phyloP scores from a whole-genome alignment of 2,113 vertebrate species.

The Oreochromis tanganicae region DNA sequence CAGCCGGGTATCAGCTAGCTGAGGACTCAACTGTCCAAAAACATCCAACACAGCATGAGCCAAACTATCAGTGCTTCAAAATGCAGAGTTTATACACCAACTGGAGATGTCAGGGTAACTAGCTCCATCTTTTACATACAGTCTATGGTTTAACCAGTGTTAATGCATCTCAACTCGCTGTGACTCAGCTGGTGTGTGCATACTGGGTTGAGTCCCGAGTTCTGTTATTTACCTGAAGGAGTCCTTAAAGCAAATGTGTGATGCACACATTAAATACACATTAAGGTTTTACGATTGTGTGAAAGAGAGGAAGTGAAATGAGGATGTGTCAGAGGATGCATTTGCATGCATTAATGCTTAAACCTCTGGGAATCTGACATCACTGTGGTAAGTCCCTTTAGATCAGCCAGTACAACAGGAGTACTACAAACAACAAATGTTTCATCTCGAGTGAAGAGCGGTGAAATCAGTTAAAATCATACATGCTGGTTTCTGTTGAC shows the following conservation, averaged over 20 bases:
- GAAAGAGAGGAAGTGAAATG: background rate
- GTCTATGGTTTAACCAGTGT: background rate
- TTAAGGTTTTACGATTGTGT: background rate
- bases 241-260: background rate
- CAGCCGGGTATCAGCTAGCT: background rate
- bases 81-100: fast-evolving
- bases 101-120: background rate
- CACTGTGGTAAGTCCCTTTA: background rate
- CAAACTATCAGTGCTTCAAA: background rate
- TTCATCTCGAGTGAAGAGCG: background rate
- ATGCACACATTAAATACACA: background rate
- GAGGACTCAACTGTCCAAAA: background rate
- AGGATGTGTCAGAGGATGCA: background rate
- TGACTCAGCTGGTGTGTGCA: background rate
- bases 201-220: fast-evolving
- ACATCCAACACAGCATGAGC: fast-evolving
- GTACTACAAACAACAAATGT: background rate
- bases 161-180: background rate
- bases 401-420: background rate
- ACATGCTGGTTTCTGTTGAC: background rate
- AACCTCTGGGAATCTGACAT: background rate
- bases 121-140: background rate
- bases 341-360: background rate
- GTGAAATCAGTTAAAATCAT: background rate
- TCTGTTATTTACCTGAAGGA: background rate